Base-by-base conservation (phyloP, 2,113 vertebrate species). In the Tinamus guttatus region DNA sequence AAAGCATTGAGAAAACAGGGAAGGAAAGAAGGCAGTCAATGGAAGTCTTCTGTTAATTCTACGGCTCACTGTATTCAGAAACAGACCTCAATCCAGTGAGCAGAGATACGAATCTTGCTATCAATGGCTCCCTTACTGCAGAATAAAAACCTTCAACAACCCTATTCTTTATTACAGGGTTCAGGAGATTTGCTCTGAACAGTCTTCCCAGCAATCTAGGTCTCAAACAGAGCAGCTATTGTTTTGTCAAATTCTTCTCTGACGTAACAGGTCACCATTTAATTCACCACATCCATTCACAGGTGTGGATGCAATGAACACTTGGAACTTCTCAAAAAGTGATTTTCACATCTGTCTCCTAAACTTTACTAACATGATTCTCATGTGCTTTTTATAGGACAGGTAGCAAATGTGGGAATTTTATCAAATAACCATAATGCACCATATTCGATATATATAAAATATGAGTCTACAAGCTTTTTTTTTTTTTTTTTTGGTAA, bases 161-260 rank as follows among this genome's bases (percentile, higher is more conserved):
- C 77, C 90, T 54, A 75, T 81, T 96, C 91, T 90, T 91, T 64
- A 92, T 64, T 9, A 65, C 93, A 93, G 64, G 81, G 73, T 92
- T 93, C 62, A 95, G 90, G 82, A 95, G 93, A 92, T 95, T 87
- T 95, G 47, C 64, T 69, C 73, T 36, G 36, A 95, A 93, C 80
- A 88, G 65, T 90, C 75, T 96, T 89, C 93, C 81, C 85, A 90
- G 77, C 65, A 94, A 88, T 79, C 65, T 93, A 94, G 93, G 92
- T 92, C 93, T 89, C 70, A 89, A 94, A 97, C 94, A 97, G 81
- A 96, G 93, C 40, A 84, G 77, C 58, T 62, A 79, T 93, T 97
- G 93, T 97, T 96, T 54, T 51, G 71, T 49, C 58, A 20, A 87
- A 77, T 78, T 95, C 77, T 96, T 49, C 92, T 94, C 85, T 96